Conservation (phyloP, 2,797 vertebrate genomes). For the Malacoraja senta region DNA sequence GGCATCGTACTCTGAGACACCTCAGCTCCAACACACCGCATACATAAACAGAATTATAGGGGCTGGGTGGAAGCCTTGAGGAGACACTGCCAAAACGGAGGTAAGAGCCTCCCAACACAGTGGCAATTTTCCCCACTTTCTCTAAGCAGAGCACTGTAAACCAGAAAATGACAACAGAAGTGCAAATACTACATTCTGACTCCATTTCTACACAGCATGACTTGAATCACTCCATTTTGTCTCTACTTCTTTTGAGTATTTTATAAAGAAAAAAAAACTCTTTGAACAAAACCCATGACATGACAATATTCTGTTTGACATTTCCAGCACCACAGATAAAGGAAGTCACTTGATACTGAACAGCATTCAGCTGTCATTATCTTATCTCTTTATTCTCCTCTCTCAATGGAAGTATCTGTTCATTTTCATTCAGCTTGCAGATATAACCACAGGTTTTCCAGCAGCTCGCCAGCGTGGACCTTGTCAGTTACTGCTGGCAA, state of each 20-base stretch:
- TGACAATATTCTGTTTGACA: neutral
- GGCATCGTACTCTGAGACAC: neutral
- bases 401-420: neutral
- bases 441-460: neutral
- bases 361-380: conserved; percentile 1
- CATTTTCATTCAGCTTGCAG: neutral
- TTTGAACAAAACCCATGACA: neutral
- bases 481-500: neutral
- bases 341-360: conserved; percentile 1
- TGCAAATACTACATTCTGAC: neutral
- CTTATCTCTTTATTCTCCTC: neutral
- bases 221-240: neutral
- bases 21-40: neutral
- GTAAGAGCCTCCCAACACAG: conserved; percentile 16
- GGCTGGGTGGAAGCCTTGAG: conserved; percentile 2
- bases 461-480: too few relatives aligned
- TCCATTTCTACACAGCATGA: neutral
- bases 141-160: neutral
- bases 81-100: conserved; percentile 23
- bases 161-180: neutral
- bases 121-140: neutral
- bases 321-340: neutral
- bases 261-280: neutral
- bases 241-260: neutral
- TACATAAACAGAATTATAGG: neutral